Evolutionary conservation across 2,888 invertebrate genomes (phyloP).

Genomic region (Sinotaia quadrata): DNA sequence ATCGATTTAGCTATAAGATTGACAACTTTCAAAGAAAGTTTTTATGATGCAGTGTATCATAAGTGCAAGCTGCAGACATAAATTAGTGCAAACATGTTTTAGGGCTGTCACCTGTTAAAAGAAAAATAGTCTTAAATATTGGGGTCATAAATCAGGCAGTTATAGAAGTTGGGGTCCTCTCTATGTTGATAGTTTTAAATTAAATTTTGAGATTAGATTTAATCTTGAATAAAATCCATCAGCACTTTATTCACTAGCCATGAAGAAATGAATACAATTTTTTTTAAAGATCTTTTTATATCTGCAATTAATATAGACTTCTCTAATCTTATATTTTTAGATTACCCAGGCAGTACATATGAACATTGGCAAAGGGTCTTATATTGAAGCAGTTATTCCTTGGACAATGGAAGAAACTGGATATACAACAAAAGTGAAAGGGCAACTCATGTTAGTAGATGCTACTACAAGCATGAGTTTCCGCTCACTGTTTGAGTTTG

Average conservation of each 20-base stretch:
- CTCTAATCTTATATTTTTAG: constrained; percentile 69
- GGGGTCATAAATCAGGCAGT: too few relatives aligned
- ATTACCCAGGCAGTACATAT: constrained; percentile 98
- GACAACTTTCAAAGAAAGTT: too few relatives aligned
- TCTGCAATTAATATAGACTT: background rate
- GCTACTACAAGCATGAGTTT: constrained; percentile 95
- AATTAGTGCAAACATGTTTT: too few relatives aligned
- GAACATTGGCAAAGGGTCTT: constrained; percentile 94
- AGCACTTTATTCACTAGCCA: background rate
- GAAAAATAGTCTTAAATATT: too few relatives aligned
- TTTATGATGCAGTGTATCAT: too few relatives aligned
- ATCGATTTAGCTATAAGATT: too few relatives aligned
- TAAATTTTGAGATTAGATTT: too few relatives aligned
- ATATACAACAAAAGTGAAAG: constrained; percentile 91
- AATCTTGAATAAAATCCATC: background rate
- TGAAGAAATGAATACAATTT: too few relatives aligned
- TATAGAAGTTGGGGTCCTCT: too few relatives aligned
- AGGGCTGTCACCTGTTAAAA: too few relatives aligned
- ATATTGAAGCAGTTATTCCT: constrained; percentile 95
- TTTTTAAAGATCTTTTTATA: background rate
- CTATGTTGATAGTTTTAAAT: too few relatives aligned
- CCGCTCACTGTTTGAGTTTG: constrained; percentile 92
- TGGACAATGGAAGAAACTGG: constrained; percentile 88
- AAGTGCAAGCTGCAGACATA: too few relatives aligned
- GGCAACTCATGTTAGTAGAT: constrained; percentile 93